A percentile compares a stretch with the other conserved stretches of the same genome.
These are phyloP conservation scores for Drosophila stalkeri DNA, from an alignment of 2,888 invertebrate species.

Conservation along the genomic window DNA sequence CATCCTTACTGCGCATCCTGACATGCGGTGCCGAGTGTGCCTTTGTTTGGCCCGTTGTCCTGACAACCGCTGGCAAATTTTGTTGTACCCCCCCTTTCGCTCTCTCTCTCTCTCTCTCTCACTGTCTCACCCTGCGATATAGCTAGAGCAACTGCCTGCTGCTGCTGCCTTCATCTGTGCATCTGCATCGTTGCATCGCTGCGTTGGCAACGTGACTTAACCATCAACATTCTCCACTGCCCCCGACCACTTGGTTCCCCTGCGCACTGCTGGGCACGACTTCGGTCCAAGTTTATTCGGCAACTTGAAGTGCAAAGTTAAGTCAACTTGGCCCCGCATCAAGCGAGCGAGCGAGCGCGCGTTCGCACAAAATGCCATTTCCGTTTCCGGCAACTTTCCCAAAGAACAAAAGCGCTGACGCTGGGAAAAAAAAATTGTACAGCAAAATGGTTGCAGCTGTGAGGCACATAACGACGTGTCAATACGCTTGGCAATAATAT, in stretches of 20 bases:
- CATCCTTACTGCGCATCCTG: slow-evolving; percentile 65
- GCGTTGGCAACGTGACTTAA: slow-evolving; percentile 36
- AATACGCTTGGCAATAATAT: slow-evolving; percentile 11
- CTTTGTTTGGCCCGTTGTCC: slow-evolving; percentile 66
- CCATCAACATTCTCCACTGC: slow-evolving; percentile 1
- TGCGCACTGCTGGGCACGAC: slow-evolving; percentile 32
- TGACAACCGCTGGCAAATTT: slow-evolving; percentile 71
- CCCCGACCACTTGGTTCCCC: not conserved
- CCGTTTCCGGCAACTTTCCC: slow-evolving; percentile 76
- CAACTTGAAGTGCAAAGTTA: slow-evolving; percentile 78
- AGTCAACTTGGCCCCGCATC: slow-evolving; percentile 67
- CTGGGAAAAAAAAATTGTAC: slow-evolving; percentile 19
- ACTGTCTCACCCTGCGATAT: not conserved
- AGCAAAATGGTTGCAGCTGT: slow-evolving; percentile 5
- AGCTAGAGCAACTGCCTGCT: not conserved
- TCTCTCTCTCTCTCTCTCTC: slow-evolving; percentile 13
- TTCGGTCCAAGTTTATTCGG: slow-evolving; percentile 75
- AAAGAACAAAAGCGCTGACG: slow-evolving; percentile 58
- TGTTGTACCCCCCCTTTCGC: slow-evolving; percentile 39
- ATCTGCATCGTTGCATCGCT: slow-evolving; percentile 66
- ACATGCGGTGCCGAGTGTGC: slow-evolving; percentile 51
- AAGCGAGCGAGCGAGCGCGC: slow-evolving; percentile 38
- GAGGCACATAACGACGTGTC: not conserved
- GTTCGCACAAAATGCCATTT: slow-evolving; percentile 75
- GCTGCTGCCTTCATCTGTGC: slow-evolving; percentile 45